phyloP scores from a whole-genome alignment of 2,888 invertebrate species.

The Tuberolachnus salignus region DNA sequence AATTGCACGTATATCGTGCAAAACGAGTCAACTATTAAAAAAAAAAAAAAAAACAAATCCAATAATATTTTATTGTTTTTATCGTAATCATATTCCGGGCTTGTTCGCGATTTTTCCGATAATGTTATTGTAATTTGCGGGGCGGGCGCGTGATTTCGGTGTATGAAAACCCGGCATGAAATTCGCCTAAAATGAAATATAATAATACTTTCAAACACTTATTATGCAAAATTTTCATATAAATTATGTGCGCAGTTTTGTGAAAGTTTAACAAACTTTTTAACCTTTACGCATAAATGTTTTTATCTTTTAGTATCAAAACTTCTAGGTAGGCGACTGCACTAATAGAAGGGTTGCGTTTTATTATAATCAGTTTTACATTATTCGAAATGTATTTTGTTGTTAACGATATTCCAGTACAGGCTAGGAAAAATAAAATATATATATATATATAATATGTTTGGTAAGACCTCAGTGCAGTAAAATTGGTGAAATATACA shows the following conservation, averaged over 20 bases:
- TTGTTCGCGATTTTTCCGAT: neutral
- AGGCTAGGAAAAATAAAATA: no score
- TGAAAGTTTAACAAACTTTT: constrained; percentile 26
- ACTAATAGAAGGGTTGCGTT: neutral
- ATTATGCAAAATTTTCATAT: constrained; percentile 24
- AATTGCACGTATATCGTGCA: no score
- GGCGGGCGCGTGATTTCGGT: neutral
- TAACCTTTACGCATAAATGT: constrained; percentile 14
- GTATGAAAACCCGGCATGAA: neutral
- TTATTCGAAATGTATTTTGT: neutral
- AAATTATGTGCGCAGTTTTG: constrained; percentile 32
- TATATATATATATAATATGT: no score
- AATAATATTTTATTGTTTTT: constrained; percentile 1
- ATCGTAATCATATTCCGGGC: no score
- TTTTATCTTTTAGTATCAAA: constrained; percentile 26
- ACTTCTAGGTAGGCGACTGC: neutral
- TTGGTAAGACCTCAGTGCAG: no score
- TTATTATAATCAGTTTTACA: neutral
- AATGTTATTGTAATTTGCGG: neutral
- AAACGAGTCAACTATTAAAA: no score
- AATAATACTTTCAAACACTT: constrained; percentile 22
- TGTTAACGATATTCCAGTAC: no score
- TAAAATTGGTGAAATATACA: no score
- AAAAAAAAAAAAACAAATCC: no score
- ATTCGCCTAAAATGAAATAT: neutral